These are phyloP conservation scores for Archaeoteleia sp. DNA, from an alignment of 2,888 invertebrate species.

Conservation along the genomic window DNA sequence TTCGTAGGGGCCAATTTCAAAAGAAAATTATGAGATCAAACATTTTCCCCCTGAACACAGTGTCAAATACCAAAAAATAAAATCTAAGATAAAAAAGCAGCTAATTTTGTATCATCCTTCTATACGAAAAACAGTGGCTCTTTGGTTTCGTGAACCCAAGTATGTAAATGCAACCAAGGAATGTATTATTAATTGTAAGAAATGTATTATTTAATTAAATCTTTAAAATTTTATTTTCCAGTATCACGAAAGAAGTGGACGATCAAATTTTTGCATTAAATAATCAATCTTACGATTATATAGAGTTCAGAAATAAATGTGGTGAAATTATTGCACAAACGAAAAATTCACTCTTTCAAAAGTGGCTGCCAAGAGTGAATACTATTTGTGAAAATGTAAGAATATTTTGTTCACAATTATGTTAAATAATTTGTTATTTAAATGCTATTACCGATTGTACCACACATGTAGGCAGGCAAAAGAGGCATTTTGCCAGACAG, in stretches of 20 bases:
- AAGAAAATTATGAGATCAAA: conserved; percentile 55
- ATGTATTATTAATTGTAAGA: too few species aligned
- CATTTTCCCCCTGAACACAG: conserved; percentile 54
- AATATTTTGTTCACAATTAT: too few species aligned
- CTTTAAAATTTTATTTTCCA: conserved; percentile 66
- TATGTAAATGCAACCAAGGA: conserved; percentile 68
- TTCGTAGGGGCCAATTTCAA: conserved; percentile 46
- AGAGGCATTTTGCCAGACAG: conserved; percentile 82
- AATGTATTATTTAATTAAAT: conserved; percentile 3
- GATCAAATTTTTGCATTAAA: conserved; percentile 78
- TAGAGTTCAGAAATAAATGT: conserved; percentile 78
- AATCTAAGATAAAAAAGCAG: conserved; percentile 77
- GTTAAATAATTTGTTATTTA: conserved; percentile 5
- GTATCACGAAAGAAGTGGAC: conserved; percentile 80
- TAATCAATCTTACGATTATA: conserved; percentile 82
- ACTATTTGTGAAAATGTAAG: conserved; percentile 79
- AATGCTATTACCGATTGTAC: too few species aligned
- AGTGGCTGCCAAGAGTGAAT: conserved; percentile 81
- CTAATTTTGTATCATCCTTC: conserved; percentile 88
- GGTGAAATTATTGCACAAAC: conserved; percentile 81
- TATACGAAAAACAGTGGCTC: conserved; percentile 84
- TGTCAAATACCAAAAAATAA: conserved; percentile 65
- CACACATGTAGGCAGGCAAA: conserved; percentile 80
- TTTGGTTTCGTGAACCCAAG: conserved; percentile 89
- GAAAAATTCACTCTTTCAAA: conserved; percentile 80